A percentile compares a stretch with the other conserved stretches of the same genome.
These are phyloP conservation scores for Stigmatopora nigra DNA, from an alignment of 2,113 vertebrate species.

Conservation along the genomic window DNA sequence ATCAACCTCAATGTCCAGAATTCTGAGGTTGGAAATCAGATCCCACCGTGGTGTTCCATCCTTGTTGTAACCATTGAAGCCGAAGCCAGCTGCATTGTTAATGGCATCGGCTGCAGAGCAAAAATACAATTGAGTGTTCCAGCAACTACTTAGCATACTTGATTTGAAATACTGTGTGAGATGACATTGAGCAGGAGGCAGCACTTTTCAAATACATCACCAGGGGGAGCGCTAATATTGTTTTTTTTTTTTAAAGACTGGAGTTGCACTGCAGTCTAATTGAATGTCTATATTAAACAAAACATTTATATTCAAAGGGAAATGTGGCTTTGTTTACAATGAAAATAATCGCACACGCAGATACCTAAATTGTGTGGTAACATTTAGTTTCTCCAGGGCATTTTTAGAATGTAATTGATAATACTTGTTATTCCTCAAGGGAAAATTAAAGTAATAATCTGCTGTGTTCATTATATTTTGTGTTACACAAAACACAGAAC, in stretches of 20 bases:
- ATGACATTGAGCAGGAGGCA: slow-evolving; percentile 2
- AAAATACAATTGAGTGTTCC: slow-evolving; percentile 3
- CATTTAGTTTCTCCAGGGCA: not conserved
- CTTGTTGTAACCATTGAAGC: slow-evolving; percentile 90
- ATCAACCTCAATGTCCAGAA: slow-evolving; percentile 92
- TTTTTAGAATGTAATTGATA: not conserved
- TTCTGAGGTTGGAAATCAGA: slow-evolving; percentile 90
- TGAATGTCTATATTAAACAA: not conserved
- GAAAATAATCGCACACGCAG: not conserved
- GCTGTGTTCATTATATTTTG: not conserved
- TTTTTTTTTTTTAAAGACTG: not conserved
- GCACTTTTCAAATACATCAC: slow-evolving; percentile 32
- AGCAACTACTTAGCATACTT: slow-evolving; percentile 1
- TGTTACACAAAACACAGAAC: not conserved
- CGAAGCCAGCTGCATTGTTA: slow-evolving; percentile 97
- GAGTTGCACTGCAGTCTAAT: not conserved
- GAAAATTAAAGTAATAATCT: not conserved
- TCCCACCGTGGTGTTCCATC: slow-evolving; percentile 86
- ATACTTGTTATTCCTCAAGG: not conserved
- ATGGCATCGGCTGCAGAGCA: slow-evolving; percentile 85
- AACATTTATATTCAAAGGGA: not conserved
- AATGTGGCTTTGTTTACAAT: too few species aligned
- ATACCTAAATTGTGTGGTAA: not conserved
- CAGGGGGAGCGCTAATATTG: slow-evolving; percentile 54
- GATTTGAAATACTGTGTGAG: not conserved